phyloP scores from a whole-genome alignment of 2,113 vertebrate genomes.

The Calypte anna region DNA sequence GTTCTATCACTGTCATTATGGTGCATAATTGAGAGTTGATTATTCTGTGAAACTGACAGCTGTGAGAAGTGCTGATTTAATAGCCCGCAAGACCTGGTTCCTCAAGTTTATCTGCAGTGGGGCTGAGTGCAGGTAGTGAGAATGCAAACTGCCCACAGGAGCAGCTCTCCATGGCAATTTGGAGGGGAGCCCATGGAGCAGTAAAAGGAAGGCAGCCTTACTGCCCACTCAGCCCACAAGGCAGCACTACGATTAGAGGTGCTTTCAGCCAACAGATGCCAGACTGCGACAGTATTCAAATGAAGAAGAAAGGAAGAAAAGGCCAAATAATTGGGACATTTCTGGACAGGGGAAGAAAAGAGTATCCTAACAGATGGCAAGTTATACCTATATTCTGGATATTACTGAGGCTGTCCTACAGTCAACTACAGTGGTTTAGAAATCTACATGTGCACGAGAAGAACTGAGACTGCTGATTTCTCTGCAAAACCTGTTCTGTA shows the following conservation, averaged over 20 bases:
- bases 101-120: neutral
- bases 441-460: neutral
- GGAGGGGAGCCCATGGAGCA: neutral
- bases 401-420: neutral
- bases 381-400: neutral
- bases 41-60: neutral
- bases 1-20: neutral
- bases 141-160: neutral
- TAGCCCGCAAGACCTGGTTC: neutral
- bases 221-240: neutral
- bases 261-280: neutral
- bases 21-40: neutral
- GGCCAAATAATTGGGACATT: neutral
- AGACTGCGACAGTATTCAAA: neutral
- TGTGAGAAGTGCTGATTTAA: neutral
- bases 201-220: neutral
- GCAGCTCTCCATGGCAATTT: neutral
- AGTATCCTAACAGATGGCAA: neutral
- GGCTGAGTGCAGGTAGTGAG: neutral
- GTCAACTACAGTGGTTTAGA: neutral
- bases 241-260: neutral
- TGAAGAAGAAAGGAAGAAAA: neutral
- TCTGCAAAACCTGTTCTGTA: conserved; percentile 38
- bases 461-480: neutral
- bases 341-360: neutral